Base-by-base conservation (phyloP, 2,797 vertebrate species). In the Ctenopoma kingsleyae region DNA sequence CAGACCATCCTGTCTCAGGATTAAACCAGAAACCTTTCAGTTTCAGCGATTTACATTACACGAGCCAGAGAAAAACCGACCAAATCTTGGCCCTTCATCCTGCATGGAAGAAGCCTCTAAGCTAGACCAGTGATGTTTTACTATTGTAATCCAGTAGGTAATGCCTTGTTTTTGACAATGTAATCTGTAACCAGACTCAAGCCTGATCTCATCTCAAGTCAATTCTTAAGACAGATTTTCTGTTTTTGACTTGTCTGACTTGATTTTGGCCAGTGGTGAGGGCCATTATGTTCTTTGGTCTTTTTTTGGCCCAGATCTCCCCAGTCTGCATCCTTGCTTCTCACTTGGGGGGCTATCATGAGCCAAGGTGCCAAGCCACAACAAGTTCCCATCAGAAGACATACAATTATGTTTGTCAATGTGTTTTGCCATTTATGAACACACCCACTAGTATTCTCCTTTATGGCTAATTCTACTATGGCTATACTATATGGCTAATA, bases 141-240 rank as follows among this genome's bases (percentile, higher is more conserved):
- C 47, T 41, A 16, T 27, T 73, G 59, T 81, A 75, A 84, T 78
- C 66, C 66, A 69, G 17, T 57, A 64, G 44, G 68, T 60, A 71
- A 67, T 60, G 67, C 46, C 49, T 47, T 56, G 46, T 60, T 59
- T 71, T 67, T 54, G 12, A 46, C 44, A 57, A 38, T 32, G 30
- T 32, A 32, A 83, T 82, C 52, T 54, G 59, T 38, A 60, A 54
- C 53, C 27, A 74, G 53, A 25, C 54, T 67, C 20, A 48, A 41
- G 3, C 5, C 44, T 38, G 10, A 59, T 69, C 56, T 69, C 30
- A 40, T 51, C 65, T 67, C 5, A 41, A 62, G 67, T 66, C 64
- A 76, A 61, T 50, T 65, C 54, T 74, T 16, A 5, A 71, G 52
- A 8, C 32, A 56, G 52, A 67, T 76, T 63, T 36, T 58, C 46